Conservation (phyloP, 2,888 invertebrate species). For the Carpatolechia fugitivella region DNA sequence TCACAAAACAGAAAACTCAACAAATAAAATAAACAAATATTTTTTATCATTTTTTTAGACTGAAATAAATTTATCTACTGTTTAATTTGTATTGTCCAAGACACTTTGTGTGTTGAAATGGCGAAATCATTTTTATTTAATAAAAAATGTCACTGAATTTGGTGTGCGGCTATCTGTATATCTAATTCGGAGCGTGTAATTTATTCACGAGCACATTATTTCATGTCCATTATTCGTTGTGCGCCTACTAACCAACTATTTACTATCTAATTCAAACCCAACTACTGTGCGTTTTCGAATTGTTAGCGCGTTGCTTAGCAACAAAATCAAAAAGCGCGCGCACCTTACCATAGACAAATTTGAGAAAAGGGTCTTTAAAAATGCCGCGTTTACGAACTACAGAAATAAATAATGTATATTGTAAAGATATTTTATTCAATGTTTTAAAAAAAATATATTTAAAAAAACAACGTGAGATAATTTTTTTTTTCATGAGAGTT, state of each 20-base stretch:
- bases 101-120: background rate
- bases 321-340: constrained; percentile 71
- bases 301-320: constrained; percentile 65
- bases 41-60: constrained; percentile 4
- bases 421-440: no score
- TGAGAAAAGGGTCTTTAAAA: background rate
- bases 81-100: constrained; percentile 4
- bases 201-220: constrained; percentile 7
- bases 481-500: no score
- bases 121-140: background rate
- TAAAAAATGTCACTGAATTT: constrained; percentile 5
- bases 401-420: no score
- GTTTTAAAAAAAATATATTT: no score
- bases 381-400: background rate
- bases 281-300: constrained; percentile 44
- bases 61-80: background rate
- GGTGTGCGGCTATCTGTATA: background rate
- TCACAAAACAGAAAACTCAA: constrained; percentile 35
- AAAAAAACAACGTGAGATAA: no score
- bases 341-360: constrained; percentile 30
- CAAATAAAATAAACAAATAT: constrained; percentile 22
- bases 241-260: constrained; percentile 32
- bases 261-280: constrained; percentile 36
- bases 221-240: constrained; percentile 13
- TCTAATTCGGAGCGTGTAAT: constrained; percentile 4